Base-by-base conservation (phyloP, 2,797 vertebrate species). In the Rhyacichthys aspro region DNA sequence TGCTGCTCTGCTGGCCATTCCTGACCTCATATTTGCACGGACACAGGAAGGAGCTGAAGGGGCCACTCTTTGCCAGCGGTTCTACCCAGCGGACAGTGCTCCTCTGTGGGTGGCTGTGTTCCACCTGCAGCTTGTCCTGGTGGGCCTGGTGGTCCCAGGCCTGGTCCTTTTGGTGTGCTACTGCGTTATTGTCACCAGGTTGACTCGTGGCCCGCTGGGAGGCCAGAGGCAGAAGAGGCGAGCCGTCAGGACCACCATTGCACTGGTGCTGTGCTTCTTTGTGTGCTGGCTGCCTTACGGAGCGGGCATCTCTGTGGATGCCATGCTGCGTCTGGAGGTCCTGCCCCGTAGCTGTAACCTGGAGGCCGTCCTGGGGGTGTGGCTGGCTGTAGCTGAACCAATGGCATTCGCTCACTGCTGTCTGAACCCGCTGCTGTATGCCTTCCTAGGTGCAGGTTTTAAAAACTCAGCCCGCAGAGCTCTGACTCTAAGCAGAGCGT, bases 211-310 rank as follows among this genome's bases (percentile, higher is more conserved):
- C 50, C 96, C 96, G 0, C 94, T 97, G 72, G 96, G 96, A 33
- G 94, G 95, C 9, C 96, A 98, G 86, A 92, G 95, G 70, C 96
- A 98, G 87, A 99, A 99, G 79, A 93, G 96, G 49, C 95, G 96
- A 62, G 97, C 97, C 1, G 92, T 99, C 69, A 94, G 96, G 88
- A 98, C 96, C 66, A 98, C 97, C 0, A 94, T 99, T 15, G 95
- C 95, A 2, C 86, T 99, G 73, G 96, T 99, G 50, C 88, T 98
- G 0, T 95, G 97, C 76, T 99, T 99, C 89, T 99, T 98, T 9
- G 86, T 94, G 72, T 99, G 97, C 91, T 99, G 97, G 98, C 87
- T 99, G 54, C 98, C 97, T 0, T 98, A 99, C 57, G 96, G 96
- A 8, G 90, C 88, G 0, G 94, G 95, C 39, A 96, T 98, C 86